Evolutionary conservation across 2,888 invertebrate genomes (phyloP).

Genomic region (Glyphotaelius pellucidus): DNA sequence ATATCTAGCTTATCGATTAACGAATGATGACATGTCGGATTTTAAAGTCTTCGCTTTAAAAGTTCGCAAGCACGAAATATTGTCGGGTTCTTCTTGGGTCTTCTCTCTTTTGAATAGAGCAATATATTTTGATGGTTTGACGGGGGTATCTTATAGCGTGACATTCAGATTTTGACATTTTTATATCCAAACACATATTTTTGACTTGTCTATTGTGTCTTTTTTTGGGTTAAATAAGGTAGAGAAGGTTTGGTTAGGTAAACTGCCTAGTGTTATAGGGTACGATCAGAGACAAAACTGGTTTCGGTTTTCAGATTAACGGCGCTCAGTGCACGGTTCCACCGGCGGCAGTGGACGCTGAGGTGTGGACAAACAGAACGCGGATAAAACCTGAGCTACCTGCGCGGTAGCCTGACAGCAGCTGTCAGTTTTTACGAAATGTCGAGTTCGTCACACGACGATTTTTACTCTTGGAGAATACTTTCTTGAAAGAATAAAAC

Average conservation of each 20-base stretch:
- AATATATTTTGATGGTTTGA: background rate
- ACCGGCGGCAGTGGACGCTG: too few relatives aligned
- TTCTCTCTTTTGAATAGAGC: background rate
- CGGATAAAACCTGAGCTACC: too few relatives aligned
- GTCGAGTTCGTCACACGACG: too few relatives aligned
- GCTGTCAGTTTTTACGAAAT: too few relatives aligned
- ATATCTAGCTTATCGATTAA: slow-evolving; percentile 31
- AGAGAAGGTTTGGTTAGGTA: background rate
- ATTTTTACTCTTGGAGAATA: too few relatives aligned
- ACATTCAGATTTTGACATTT: slow-evolving; percentile 12
- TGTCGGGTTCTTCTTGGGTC: background rate
- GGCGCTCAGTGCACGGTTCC: too few relatives aligned
- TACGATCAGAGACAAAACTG: too few relatives aligned
- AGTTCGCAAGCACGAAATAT: background rate
- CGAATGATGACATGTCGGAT: slow-evolving; percentile 43
- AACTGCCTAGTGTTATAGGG: background rate
- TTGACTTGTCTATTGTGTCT: background rate
- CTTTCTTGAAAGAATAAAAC: too few relatives aligned
- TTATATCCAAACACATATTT: background rate
- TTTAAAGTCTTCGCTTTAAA: background rate
- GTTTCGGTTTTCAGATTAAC: too few relatives aligned
- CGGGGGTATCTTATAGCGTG: slow-evolving; percentile 7
- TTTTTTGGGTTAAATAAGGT: background rate
- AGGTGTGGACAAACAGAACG: too few relatives aligned
- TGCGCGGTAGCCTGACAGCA: too few relatives aligned